A percentile compares a stretch with the other conserved stretches of the same genome.
phyloP scores from a whole-genome alignment of 2,888 invertebrate genomes.

The Gastrophysa polygoni region DNA sequence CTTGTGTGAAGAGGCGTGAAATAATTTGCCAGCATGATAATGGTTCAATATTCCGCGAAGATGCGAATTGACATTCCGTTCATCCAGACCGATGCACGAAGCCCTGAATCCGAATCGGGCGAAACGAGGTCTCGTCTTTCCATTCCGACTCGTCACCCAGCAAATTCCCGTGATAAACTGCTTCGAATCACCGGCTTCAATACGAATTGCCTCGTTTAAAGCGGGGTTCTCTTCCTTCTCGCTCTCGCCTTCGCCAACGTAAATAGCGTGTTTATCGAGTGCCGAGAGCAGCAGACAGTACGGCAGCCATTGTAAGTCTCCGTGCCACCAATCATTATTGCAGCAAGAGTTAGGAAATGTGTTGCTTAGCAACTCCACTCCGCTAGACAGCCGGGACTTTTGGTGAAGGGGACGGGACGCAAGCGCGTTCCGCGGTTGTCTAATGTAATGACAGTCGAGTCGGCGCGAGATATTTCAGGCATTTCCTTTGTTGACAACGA shows the following conservation, averaged over 20 bases:
- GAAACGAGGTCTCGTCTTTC: background rate
- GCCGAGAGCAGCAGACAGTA: constrained; percentile 47
- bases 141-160: background rate
- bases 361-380: constrained; percentile 56
- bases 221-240: constrained; percentile 9
- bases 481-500: constrained; percentile 22
- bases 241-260: constrained; percentile 35
- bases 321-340: constrained; percentile 59
- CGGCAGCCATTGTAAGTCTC: constrained; percentile 58
- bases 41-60: too few species aligned
- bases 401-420: constrained; percentile 47
- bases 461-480: constrained; percentile 1
- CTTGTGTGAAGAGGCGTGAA: too few species aligned
- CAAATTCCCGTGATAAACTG: background rate
- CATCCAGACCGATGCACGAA: background rate
- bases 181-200: background rate
- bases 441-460: constrained; percentile 10
- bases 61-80: too few species aligned
- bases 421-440: constrained; percentile 42
- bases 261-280: constrained; percentile 55
- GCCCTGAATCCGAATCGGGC: background rate
- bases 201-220: background rate
- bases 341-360: constrained; percentile 57
- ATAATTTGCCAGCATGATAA: too few species aligned
- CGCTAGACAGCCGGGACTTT: constrained; percentile 27